Percentiles rank a stretch among this genome's conserved stretches.
phyloP scores from a whole-genome alignment of 2,113 vertebrate species.

The Nyctereutes procyonoides region DNA sequence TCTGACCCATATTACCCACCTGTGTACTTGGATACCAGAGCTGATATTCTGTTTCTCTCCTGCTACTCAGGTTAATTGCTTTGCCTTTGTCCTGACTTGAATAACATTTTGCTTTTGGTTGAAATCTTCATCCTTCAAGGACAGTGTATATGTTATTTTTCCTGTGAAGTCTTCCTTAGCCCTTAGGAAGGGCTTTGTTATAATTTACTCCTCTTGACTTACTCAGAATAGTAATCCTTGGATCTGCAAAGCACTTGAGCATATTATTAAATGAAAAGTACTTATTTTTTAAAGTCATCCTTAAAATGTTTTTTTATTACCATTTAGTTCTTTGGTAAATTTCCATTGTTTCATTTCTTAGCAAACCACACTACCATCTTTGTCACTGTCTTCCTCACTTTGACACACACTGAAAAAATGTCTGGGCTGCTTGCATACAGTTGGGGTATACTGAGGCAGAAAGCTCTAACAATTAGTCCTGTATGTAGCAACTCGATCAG shows the following conservation, averaged over 20 bases:
- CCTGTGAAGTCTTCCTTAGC: background rate
- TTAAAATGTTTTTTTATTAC: conserved; percentile 42
- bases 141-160: background rate
- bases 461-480: background rate
- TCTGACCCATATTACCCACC: background rate
- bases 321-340: conserved; percentile 15
- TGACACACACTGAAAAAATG: background rate
- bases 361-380: background rate
- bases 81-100: background rate
- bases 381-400: background rate
- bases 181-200: background rate
- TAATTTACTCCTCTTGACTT: background rate
- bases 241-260: background rate
- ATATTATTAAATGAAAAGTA: background rate
- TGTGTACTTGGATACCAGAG: background rate
- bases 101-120: background rate
- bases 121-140: background rate
- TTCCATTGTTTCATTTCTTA: background rate
- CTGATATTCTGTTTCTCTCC: background rate
- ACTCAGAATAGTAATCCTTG: background rate
- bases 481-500: background rate
- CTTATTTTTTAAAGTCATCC: background rate
- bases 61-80: background rate
- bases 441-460: background rate
- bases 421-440: background rate